Evolutionary conservation across 1,140 invertebrate genomes (phyloP), one percentile per base, ranked within the genome.

Genomic region (Stegodyphus mimosarum): DNA sequence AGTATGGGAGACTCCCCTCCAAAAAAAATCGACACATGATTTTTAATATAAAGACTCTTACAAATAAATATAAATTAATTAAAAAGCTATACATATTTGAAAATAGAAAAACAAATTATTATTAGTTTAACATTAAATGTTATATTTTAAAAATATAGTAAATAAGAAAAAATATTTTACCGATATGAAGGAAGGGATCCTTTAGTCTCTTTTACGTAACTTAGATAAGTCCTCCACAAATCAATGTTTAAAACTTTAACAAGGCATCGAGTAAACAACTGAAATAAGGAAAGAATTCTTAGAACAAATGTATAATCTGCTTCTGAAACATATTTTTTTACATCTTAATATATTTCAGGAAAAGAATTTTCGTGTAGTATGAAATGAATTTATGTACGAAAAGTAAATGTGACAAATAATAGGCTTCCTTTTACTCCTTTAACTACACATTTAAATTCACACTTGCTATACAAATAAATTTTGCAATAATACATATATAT

Each of bases 141-240:
- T 33, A 33, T 33, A 33, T 33, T 33, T n/a, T 33, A 33, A 33
- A 33, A 33, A 33, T 33, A 1, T 33, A 33, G 3, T 33, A 33
- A 33, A 33, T 33, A 1, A 1, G 3, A 33, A 33, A 33, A 33
- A 33, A 63, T 70, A 93, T 10, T 94, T 92, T 93, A 98, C 97
- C 97, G 98, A 92, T 98, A 98, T 0, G 96, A 97, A 15, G 96
- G 94, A 70, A 98, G 92, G 87, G 95, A 94, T 73, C 95, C 95
- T 91, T 99, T 99, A 1, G 97, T 99, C 90, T 99, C 98, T 92
- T 98, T 98, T 13, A 99, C 97, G 92, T 99, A 99, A 88, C 95
- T 95, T 60, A 99, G 93, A 91, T 99, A 99, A 15, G 98, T 93
- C 90, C 98, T 96, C 98, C 98, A 99, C 75, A 99, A 92, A 90